Evolutionary conservation across 2,888 invertebrate genomes (phyloP), one percentile per base, ranked within the genome.

Genomic region (Conistra vaccinii): DNA sequence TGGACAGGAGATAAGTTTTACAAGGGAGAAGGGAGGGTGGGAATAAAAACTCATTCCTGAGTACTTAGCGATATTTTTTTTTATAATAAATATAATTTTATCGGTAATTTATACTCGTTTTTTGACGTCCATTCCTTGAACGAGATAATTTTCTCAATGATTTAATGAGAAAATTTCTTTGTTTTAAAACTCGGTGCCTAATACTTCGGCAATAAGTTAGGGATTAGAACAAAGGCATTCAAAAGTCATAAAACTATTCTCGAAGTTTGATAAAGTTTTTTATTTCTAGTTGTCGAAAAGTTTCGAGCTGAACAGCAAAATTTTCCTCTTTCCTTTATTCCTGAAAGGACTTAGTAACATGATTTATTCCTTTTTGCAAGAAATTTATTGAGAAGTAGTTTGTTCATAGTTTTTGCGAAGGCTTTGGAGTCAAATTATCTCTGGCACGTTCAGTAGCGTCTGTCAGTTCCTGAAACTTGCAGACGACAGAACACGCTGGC

Each of bases 1-100:
- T 80, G 85, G 87, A 83, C 87, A 82, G 78, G 72, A 77, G 69
- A 76, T 82, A 76, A 73, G 61, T 83, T 85, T 84, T 78, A 76
- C 69, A 20, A 61, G 69, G n/a, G 57, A 67, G 10, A 3, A 23
- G n/a, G 32, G 14, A 9, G 14, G 32, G 6, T 29, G 26, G 63
- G 32, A 74, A 75, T 70, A 72, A 82, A 85, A 80, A 76, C 63
- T 73, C 57, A 78, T 84, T 75, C 42, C 45, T 39, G 14, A 76
- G 63, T 74, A 72, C 73, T 74, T 62, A 12, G 53, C 51, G 51
- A 79, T 72, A 62, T 72, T 77, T 71, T 63, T 76, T 35, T 58
- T 45, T 32, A 12, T 17, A 51, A 57, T 35, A n/a, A n/a, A n/a
- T 29, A 12, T 58, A 17, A 14, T 14, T 53, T 2, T 32, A 39